Percentiles rank a stretch among this genome's conserved stretches.
Evolutionary conservation across 2,888 invertebrate species (phyloP).

Genomic region (Aelia acuminata): DNA sequence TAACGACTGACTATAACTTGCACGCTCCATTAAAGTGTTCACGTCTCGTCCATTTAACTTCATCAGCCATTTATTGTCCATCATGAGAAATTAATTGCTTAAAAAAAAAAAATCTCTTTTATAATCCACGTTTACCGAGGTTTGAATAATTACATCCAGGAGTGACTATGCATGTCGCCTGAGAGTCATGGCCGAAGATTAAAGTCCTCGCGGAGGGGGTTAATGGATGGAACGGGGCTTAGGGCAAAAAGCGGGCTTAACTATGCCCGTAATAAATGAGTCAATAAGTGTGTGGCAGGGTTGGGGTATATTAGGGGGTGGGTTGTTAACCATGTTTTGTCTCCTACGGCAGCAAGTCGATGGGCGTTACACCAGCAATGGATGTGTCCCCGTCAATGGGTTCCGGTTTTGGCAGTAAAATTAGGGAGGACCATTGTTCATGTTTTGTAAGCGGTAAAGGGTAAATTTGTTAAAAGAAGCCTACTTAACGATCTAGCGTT

Average conservation of each 20-base stretch:
- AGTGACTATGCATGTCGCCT: background rate
- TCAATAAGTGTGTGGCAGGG: constrained; percentile 3
- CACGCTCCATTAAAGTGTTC: background rate
- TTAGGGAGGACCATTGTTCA: background rate
- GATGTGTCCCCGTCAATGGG: background rate
- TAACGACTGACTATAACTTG: background rate
- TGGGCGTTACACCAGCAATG: background rate
- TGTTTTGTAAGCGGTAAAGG: background rate
- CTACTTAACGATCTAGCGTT: background rate
- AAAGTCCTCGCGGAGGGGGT: background rate
- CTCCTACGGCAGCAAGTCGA: background rate
- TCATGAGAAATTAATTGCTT: background rate
- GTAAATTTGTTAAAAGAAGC: background rate
- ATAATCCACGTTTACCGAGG: background rate
- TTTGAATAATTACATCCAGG: background rate
- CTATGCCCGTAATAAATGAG: constrained; percentile 13
- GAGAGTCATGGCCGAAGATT: background rate
- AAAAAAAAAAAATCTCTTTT: background rate
- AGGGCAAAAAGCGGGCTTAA: background rate
- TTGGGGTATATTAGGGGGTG: background rate
- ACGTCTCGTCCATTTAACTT: background rate
- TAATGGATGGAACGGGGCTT: constrained; percentile 21
- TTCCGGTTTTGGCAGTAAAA: background rate
- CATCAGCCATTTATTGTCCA: constrained; percentile 8
- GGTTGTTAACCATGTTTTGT: constrained; percentile 18